Percentiles rank a stretch among this genome's conserved stretches.
These are phyloP conservation scores for Caprella mutica DNA, from an alignment of 2,888 invertebrate genomes.

Conservation along the genomic window DNA sequence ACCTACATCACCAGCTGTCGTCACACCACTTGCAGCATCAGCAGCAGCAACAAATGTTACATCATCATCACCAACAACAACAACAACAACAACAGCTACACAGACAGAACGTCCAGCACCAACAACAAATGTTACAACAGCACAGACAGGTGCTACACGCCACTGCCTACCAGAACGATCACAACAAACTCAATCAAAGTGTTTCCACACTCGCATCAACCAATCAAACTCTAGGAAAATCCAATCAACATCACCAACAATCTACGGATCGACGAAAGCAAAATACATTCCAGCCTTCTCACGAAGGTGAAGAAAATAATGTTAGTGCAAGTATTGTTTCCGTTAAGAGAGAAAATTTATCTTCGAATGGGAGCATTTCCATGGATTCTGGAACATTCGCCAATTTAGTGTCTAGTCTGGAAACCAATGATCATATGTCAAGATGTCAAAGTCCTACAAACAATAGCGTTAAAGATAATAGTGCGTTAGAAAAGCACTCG, in stretches of 20 bases:
- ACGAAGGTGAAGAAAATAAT: too few species aligned
- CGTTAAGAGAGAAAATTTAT: constrained; percentile 41
- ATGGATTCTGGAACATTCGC: constrained; percentile 33
- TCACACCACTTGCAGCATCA: constrained; percentile 26
- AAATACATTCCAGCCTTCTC: neutral
- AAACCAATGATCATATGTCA: constrained; percentile 25
- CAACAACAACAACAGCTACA: constrained; percentile 41
- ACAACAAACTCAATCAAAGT: constrained; percentile 37
- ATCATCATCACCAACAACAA: constrained; percentile 44
- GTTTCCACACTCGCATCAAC: constrained; percentile 15
- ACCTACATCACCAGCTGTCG: constrained; percentile 26
- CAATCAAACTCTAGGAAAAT: too few species aligned
- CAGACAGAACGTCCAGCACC: constrained; percentile 35
- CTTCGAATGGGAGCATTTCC: constrained; percentile 41
- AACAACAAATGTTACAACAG: constrained; percentile 39
- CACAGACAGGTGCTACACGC: constrained; percentile 38
- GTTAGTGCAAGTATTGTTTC: constrained; percentile 6
- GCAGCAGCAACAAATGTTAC: constrained; percentile 15
- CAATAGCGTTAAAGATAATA: constrained; percentile 1
- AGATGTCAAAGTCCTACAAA: constrained; percentile 5
- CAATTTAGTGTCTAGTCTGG: constrained; percentile 31
- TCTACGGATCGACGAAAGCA: neutral
- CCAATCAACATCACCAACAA: neutral
- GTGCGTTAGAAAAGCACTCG: neutral
- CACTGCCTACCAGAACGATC: constrained; percentile 43